phyloP scores from a whole-genome alignment of 2,113 vertebrate species.

The Eolophus roseicapilla region DNA sequence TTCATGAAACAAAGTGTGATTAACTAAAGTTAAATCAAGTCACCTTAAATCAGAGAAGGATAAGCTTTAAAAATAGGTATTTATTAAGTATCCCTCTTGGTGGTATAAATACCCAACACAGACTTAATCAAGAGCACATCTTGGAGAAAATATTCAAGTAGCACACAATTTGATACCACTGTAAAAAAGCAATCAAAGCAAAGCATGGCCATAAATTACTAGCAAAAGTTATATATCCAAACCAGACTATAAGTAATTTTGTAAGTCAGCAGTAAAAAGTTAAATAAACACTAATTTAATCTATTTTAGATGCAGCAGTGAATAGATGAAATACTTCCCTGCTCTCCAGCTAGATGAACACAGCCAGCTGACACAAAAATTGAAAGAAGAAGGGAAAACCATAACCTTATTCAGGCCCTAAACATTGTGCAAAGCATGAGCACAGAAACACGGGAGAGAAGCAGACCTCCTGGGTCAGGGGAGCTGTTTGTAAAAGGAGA shows the following conservation, averaged over 20 bases:
- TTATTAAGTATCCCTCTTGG: slow-evolving; percentile 4
- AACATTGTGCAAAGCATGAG: neutral
- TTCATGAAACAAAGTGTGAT: neutral
- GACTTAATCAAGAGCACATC: slow-evolving; percentile 53
- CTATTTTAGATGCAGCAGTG: slow-evolving; percentile 36
- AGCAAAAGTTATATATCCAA: slow-evolving; percentile 59
- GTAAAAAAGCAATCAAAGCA: slow-evolving; percentile 70
- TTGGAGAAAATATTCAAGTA: slow-evolving; percentile 62
- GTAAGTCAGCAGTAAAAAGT: slow-evolving; percentile 62
- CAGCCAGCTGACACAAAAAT: neutral
- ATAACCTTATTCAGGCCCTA: neutral
- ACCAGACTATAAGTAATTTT: slow-evolving; percentile 65
- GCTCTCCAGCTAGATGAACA: neutral
- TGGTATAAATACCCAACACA: slow-evolving; percentile 32
- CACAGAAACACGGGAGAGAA: neutral
- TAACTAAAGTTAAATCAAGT: neutral
- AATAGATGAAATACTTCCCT: slow-evolving; percentile 36
- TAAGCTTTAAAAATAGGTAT: slow-evolving; percentile 22
- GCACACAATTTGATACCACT: slow-evolving; percentile 30
- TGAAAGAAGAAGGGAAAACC: neutral
- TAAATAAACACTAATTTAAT: slow-evolving; percentile 62
- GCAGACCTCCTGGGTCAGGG: neutral
- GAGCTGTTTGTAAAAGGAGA: neutral
- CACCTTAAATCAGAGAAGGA: neutral
- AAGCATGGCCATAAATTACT: slow-evolving; percentile 61